These are phyloP conservation scores for Xerus rutilus DNA, from an alignment of 2,797 vertebrate species.

Conservation along the genomic window DNA sequence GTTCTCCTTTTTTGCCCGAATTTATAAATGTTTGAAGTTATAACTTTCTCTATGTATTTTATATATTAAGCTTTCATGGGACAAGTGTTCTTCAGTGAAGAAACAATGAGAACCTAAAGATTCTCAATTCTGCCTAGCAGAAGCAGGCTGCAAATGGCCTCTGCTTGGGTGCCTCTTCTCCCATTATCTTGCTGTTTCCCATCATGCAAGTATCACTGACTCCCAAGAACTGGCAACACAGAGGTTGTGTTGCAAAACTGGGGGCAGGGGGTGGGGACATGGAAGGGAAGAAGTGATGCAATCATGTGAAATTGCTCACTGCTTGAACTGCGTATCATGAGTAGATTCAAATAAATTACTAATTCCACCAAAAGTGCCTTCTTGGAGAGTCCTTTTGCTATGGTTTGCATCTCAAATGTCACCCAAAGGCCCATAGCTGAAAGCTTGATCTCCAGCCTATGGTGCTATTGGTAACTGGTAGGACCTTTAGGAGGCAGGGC, in stretches of 20 bases:
- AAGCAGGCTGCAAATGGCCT: not conserved
- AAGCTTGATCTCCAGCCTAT: not conserved
- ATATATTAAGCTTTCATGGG: not conserved
- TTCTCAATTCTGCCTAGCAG: not conserved
- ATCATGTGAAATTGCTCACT: accelerated
- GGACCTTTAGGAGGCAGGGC: not conserved
- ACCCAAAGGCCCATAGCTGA: too few species aligned
- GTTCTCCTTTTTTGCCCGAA: not conserved
- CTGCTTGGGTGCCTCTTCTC: not conserved
- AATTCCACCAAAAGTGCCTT: not conserved
- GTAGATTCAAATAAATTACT: not conserved
- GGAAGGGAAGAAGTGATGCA: not conserved
- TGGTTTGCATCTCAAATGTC: not conserved
- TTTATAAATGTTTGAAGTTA: not conserved
- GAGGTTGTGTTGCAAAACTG: not conserved
- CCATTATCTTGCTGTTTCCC: not conserved
- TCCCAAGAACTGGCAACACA: not conserved
- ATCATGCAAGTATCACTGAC: not conserved
- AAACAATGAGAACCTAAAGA: not conserved
- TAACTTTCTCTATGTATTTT: not conserved
- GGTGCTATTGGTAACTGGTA: not conserved
- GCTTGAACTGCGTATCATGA: not conserved
- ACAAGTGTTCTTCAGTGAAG: not conserved
- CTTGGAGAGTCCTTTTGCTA: not conserved
- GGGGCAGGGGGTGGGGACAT: accelerated